These are phyloP conservation scores for Apodemia mormo DNA, from an alignment of 2,888 invertebrate species.

Conservation along the genomic window DNA sequence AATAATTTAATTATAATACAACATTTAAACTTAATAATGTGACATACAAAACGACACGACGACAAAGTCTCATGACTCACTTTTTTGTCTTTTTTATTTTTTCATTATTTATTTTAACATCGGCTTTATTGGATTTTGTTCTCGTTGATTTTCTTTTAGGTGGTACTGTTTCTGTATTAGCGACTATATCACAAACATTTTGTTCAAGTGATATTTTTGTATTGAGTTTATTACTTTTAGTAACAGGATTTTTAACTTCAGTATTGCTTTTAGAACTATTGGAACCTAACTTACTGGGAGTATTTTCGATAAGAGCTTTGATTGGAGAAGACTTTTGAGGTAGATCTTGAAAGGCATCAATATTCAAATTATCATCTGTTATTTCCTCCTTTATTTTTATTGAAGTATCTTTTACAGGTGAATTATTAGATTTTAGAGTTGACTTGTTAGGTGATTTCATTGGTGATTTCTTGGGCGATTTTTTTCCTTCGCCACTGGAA, in stretches of 20 bases:
- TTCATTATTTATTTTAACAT: slow-evolving; percentile 20
- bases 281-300: no score
- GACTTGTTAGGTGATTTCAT: slow-evolving; percentile 55
- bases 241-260: no score
- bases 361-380: slow-evolving; percentile 35
- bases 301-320: not conserved
- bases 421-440: slow-evolving; percentile 13
- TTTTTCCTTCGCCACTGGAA: slow-evolving; percentile 68
- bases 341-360: slow-evolving; percentile 12
- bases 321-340: slow-evolving; percentile 19
- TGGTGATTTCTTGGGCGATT: slow-evolving; percentile 65
- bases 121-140: slow-evolving; percentile 24
- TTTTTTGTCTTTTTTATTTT: not conserved
- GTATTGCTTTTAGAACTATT: no score
- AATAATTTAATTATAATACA: no score
- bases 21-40: no score
- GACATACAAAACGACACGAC: no score
- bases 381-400: slow-evolving; percentile 37
- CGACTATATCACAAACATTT: not conserved
- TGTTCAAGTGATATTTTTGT: not conserved
- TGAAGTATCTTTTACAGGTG: not conserved
- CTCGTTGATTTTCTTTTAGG: slow-evolving; percentile 42
- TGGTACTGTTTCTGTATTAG: slow-evolving; percentile 30
- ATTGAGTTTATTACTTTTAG: not conserved
- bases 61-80: no score